Conservation (phyloP, 2,797 vertebrate species). For the Iguana delicatissima region DNA sequence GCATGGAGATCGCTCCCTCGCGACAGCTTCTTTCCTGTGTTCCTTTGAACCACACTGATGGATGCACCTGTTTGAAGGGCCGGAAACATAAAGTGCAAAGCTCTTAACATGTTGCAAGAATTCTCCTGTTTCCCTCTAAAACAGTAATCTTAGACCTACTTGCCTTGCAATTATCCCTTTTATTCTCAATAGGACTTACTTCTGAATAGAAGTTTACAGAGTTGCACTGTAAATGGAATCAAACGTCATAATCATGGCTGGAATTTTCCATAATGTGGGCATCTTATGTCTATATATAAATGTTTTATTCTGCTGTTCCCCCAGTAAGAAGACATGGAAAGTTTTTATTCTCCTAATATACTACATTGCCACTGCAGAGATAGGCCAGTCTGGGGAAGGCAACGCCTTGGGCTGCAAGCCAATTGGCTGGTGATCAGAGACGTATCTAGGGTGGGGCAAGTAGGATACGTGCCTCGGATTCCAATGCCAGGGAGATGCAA, state of each 20-base stretch:
- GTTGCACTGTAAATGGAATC: no score
- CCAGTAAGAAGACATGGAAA: no score
- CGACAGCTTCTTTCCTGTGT: neutral
- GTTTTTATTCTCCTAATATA: no score
- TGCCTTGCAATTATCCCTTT: neutral
- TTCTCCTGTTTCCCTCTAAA: neutral
- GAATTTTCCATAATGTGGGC: neutral
- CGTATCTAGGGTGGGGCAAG: no score
- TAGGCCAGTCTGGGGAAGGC: no score
- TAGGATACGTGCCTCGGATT: no score
- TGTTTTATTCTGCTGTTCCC: neutral
- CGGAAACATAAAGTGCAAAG: neutral
- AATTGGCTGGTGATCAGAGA: no score
- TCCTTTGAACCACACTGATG: neutral
- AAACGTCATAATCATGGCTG: no score
- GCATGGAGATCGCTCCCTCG: slow-evolving; percentile 7
- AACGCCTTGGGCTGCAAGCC: no score
- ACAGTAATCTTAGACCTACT: neutral
- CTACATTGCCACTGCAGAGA: no score
- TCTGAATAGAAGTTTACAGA: neutral
- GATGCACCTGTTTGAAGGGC: fast-evolving
- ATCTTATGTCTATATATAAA: neutral
- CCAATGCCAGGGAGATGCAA: no score
- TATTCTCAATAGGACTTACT: neutral
- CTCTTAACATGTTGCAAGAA: neutral